These are phyloP conservation scores for Lochmaea crataegi DNA, from an alignment of 2,888 invertebrate genomes.

Conservation along the genomic window DNA sequence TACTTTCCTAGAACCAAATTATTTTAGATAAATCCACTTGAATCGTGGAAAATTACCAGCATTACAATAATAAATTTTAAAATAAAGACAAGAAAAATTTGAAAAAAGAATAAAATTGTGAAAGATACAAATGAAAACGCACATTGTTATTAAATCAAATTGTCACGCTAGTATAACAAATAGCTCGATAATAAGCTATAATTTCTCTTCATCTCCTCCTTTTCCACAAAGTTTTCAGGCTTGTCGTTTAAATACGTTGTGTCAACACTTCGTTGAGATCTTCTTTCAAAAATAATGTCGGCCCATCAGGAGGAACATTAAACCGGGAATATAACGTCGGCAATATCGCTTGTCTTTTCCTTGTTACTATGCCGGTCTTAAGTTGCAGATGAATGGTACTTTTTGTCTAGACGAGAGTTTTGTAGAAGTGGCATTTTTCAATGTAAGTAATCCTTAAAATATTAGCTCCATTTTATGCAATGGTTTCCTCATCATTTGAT, in stretches of 20 bases:
- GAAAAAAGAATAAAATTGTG: too few species aligned
- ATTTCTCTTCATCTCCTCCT: neutral
- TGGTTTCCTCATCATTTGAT: neutral
- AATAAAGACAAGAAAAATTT: too few species aligned
- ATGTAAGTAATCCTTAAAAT: constrained; percentile 17
- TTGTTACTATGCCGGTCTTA: constrained; percentile 16
- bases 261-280: constrained; percentile 25
- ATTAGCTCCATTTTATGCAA: constrained; percentile 14
- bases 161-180: too few species aligned
- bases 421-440: constrained; percentile 18
- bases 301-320: constrained; percentile 38
- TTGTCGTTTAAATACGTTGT: neutral
- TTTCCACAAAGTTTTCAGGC: neutral
- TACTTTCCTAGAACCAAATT: too few species aligned
- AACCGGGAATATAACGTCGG: constrained; percentile 23
- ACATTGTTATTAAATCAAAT: too few species aligned
- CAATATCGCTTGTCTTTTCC: constrained; percentile 21
- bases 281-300: constrained; percentile 39
- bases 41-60: too few species aligned
- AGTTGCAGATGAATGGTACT: constrained; percentile 30
- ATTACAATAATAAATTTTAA: too few species aligned
- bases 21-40: too few species aligned
- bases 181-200: neutral
- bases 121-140: too few species aligned
- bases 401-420: constrained; percentile 25